Evolutionary conservation across 2,797 vertebrate species (phyloP), one percentile per base, ranked within the genome.

Genomic region (Lepilemur septentrionalis): DNA sequence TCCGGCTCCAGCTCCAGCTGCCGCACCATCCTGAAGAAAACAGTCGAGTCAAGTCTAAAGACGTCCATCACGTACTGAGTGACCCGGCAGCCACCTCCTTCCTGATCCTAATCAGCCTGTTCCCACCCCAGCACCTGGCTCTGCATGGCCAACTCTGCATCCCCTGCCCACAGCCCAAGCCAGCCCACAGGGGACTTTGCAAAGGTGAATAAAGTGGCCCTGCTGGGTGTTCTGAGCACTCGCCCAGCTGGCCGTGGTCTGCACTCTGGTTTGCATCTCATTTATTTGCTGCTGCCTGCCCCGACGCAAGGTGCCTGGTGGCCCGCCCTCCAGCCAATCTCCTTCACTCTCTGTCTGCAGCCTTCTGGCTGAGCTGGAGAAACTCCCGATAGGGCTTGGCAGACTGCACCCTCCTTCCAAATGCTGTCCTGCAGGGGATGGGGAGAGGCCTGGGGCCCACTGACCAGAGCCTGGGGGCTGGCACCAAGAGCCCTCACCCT

Each of bases 1-100:
- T 94, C 86, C 0, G 10, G 90, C 78, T 87, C 61, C 1, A 2
- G 67, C n/a, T 95, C 91, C 2, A 18, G 78, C 57, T 55, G 85
- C 20, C 69, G 9, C 5, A 97, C 97, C 76, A 98, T 98, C 75
- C 38, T 98, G 86, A 97, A 95, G 95, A 90, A 96, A 94, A 98
- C 97, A 0, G 91, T 97, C 0, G 97, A 97, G 48, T 97, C 97
- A 48, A 97, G 93, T 85, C 69, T 97, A 67, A 98, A 97, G 94
- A 98, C 80, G 0, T 97, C 96, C 4, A 11, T 97, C 93, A 96
- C 41, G 0, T 97, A 97, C 75, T 97, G 93, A 98, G 57, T 35
- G 48, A 48, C 5, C 8, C 1, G 35, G 63, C 17, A 65, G 23
- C n/a, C 48, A 1, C 52, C 28, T 65, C 43, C 70, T 61, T 84